Evolutionary conservation across 2,797 vertebrate species (phyloP).

Genomic region (Myripristis murdjan): DNA sequence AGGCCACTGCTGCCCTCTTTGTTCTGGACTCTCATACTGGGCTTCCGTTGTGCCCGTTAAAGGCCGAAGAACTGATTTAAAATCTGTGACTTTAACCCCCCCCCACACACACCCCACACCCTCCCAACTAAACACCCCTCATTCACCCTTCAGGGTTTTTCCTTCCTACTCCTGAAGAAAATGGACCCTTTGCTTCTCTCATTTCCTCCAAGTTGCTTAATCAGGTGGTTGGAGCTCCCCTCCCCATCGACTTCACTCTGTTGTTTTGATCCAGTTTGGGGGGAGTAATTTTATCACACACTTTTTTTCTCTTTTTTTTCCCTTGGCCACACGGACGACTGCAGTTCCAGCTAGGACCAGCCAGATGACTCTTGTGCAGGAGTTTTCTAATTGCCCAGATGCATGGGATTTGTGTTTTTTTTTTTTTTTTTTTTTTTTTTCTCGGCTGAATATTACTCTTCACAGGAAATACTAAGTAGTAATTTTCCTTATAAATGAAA

Average conservation of each 20-base stretch:
- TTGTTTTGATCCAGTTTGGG: constrained; percentile 61
- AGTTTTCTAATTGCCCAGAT: constrained; percentile 6
- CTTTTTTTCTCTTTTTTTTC: background rate
- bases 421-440: no score
- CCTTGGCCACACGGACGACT: constrained; percentile 37
- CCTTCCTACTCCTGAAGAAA: constrained; percentile 52
- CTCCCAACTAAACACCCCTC: constrained; percentile 13
- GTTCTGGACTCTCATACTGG: constrained; percentile 77
- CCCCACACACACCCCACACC: constrained; percentile 37
- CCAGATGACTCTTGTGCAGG: constrained; percentile 5
- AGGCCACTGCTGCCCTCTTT: constrained; percentile 83
- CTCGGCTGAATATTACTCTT: no score
- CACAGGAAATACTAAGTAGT: background rate
- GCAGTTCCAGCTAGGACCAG: constrained; percentile 13
- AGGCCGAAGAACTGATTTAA: constrained; percentile 83
- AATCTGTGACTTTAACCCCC: constrained; percentile 79
- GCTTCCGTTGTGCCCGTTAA: constrained; percentile 83
- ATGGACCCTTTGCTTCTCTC: constrained; percentile 64
- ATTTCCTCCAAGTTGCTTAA: constrained; percentile 73
- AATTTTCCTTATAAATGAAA: background rate
- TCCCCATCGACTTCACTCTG: background rate
- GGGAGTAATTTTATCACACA: constrained; percentile 57
- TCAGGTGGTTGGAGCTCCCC: constrained; percentile 52
- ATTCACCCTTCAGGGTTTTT: constrained; percentile 47
- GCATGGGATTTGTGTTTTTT: constrained; percentile 22